phyloP scores from a whole-genome alignment of 2,888 invertebrate species.

The Luperina testacea region DNA sequence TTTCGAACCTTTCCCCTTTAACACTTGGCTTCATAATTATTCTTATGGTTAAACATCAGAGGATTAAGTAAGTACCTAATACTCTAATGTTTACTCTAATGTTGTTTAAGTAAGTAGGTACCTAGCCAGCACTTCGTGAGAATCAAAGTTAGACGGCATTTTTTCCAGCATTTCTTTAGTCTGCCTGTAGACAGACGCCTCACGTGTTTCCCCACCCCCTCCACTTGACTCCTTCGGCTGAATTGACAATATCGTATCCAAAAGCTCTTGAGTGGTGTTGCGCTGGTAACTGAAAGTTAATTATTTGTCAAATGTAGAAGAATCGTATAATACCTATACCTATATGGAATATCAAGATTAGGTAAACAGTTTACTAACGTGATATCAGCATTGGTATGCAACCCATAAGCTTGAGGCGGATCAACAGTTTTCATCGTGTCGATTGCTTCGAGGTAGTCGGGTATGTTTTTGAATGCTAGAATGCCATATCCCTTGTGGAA shows the following conservation, averaged over 20 bases:
- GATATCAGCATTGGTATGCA: slow-evolving; percentile 97
- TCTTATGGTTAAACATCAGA: not conserved
- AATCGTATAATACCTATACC: not conserved
- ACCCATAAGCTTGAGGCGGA: slow-evolving; percentile 96
- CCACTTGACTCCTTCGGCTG: slow-evolving; percentile 96
- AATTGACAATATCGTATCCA: slow-evolving; percentile 95
- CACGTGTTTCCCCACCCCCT: slow-evolving; percentile 94
- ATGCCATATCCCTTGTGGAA: slow-evolving; percentile 95
- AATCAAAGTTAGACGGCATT: slow-evolving; percentile 94
- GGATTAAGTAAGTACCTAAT: no score
- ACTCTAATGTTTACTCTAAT: no score
- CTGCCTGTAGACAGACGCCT: slow-evolving; percentile 93
- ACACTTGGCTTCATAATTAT: not conserved
- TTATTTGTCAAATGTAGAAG: not conserved
- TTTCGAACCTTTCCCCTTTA: not conserved
- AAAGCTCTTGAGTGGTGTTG: slow-evolving; percentile 92
- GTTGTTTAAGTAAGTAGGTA: no score
- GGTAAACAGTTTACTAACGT: slow-evolving; percentile 89
- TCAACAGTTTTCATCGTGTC: slow-evolving; percentile 93
- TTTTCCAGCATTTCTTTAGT: slow-evolving; percentile 94
- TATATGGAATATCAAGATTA: not conserved
- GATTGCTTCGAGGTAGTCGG: slow-evolving; percentile 93
- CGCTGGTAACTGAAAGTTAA: slow-evolving; percentile 92
- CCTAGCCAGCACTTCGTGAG: slow-evolving; percentile 94
- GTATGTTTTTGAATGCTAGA: slow-evolving; percentile 92